phyloP scores from a whole-genome alignment of 2,888 invertebrate species.

The Morpho helenor region DNA sequence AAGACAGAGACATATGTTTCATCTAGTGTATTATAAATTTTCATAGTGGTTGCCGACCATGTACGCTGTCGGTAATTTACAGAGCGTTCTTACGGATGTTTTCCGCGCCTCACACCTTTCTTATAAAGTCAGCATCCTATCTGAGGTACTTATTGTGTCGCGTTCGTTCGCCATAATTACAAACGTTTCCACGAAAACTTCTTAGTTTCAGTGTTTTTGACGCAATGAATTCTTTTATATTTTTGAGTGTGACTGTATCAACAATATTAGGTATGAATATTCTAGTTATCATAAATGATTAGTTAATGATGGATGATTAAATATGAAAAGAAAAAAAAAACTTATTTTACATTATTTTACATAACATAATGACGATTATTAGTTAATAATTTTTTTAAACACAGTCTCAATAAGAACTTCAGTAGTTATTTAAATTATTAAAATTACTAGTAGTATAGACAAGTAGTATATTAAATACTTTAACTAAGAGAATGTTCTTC shows the following conservation, averaged over 20 bases:
- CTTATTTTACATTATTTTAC: too few species aligned
- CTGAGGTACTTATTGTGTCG: constrained; percentile 12
- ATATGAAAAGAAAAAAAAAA: too few species aligned
- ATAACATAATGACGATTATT: too few species aligned
- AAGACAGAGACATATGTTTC: too few species aligned
- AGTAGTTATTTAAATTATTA: too few species aligned
- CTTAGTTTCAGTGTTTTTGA: neutral
- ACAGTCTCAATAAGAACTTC: too few species aligned
- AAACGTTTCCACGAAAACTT: neutral
- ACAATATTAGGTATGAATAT: constrained; percentile 6
- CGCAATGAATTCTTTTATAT: constrained; percentile 6
- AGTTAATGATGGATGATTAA: too few species aligned
- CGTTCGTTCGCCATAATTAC: constrained; percentile 10
- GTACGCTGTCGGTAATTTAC: constrained; percentile 12
- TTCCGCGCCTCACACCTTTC: constrained; percentile 18
- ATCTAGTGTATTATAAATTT: too few species aligned
- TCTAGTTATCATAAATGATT: neutral
- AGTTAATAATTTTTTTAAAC: too few species aligned
- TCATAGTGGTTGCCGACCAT: neutral
- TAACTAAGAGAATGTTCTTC: too few species aligned
- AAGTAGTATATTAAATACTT: too few species aligned
- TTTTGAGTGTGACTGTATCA: constrained; percentile 4
- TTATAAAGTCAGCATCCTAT: constrained; percentile 21
- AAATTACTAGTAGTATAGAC: too few species aligned
- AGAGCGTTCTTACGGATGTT: constrained; percentile 11